Evolutionary conservation across 2,888 invertebrate species (phyloP).

Genomic region (Acronicta psi): DNA sequence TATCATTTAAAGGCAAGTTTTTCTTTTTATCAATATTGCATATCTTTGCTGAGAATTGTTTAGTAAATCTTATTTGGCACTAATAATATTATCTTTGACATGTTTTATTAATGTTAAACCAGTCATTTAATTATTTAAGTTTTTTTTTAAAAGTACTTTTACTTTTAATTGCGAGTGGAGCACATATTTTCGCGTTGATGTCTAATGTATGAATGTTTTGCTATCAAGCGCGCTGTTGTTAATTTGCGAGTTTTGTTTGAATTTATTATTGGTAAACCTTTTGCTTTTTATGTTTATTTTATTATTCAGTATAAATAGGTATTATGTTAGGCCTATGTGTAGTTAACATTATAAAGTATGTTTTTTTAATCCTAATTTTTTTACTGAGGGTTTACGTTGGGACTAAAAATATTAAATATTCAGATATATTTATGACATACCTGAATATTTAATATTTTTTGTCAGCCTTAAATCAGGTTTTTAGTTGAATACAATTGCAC

Average conservation of each 20-base stretch:
- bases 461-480: too few relatives aligned
- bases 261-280: not conserved
- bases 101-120: not conserved
- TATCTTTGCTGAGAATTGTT: slow-evolving; percentile 17
- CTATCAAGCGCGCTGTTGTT: not conserved
- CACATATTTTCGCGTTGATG: slow-evolving; percentile 70
- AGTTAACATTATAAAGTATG: too few relatives aligned
- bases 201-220: slow-evolving; percentile 67
- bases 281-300: not conserved
- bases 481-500: too few relatives aligned
- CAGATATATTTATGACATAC: too few relatives aligned
- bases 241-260: not conserved
- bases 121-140: not conserved
- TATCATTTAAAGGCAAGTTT: slow-evolving; percentile 24
- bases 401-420: too few relatives aligned
- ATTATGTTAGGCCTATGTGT: too few relatives aligned
- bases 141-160: slow-evolving; percentile 2
- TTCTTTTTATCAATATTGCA: slow-evolving; percentile 29
- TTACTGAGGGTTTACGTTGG: too few relatives aligned
- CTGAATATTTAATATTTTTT: too few relatives aligned
- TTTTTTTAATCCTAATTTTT: too few relatives aligned
- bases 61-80: slow-evolving; percentile 3
- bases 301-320: not conserved
- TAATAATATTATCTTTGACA: too few relatives aligned
- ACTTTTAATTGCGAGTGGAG: slow-evolving; percentile 1